Evolutionary conservation across 64 coral and sea anemone species (phyloP).

Genomic region (Porites lutea): DNA sequence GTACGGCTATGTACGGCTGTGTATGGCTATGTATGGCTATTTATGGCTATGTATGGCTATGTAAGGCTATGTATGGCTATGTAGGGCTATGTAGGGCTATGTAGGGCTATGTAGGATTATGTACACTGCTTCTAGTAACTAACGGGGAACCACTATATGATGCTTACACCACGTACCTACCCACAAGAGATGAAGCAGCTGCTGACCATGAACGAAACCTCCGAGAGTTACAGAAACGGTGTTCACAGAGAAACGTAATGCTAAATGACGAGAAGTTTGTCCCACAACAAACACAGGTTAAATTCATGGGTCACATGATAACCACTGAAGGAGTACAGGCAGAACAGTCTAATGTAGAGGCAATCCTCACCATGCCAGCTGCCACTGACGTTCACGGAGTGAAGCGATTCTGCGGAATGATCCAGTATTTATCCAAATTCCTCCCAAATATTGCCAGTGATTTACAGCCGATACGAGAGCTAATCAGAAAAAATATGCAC

Average conservation of each 20-base stretch:
- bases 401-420: constrained; percentile 17
- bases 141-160: too few relatives aligned
- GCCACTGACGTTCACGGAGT: constrained; percentile 3
- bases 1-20: too few relatives aligned
- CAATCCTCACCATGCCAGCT: constrained; percentile 17
- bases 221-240: neutral
- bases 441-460: neutral
- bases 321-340: constrained; percentile 33
- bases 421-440: constrained; percentile 11
- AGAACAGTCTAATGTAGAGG: constrained; percentile 7
- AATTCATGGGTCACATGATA: neutral
- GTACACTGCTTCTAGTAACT: too few relatives aligned
- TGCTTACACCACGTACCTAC: too few relatives aligned
- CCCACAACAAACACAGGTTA: constrained; percentile 1
- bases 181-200: too few relatives aligned
- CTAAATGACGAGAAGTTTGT: too few relatives aligned
- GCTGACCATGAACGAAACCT: constrained; percentile 44
- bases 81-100: too few relatives aligned
- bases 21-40: too few relatives aligned
- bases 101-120: too few relatives aligned
- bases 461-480: neutral
- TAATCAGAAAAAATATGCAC: neutral
- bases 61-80: too few relatives aligned
- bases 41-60: too few relatives aligned
- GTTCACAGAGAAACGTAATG: too few relatives aligned